Percentiles rank a stretch among this genome's conserved stretches.
Conservation (phyloP, 2,888 invertebrate species). For the Drosophila falleni region DNA sequence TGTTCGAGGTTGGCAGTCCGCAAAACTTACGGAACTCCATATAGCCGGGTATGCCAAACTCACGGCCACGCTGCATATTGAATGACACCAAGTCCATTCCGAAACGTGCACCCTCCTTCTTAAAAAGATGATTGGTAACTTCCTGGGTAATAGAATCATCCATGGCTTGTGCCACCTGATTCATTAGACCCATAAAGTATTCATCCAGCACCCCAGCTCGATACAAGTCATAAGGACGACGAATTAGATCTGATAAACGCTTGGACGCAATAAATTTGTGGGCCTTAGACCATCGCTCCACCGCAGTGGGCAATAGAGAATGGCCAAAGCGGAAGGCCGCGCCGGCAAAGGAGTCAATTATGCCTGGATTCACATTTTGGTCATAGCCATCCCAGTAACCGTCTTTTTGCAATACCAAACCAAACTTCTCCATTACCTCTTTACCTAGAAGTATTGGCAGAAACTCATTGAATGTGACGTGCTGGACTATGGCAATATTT, state of each 20-base stretch:
- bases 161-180: constrained; percentile 97
- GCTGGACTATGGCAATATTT: constrained; percentile 94
- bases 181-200: constrained; percentile 96
- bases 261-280: constrained; percentile 97
- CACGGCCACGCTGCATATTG: constrained; percentile 96
- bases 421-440: constrained; percentile 96
- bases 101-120: constrained; percentile 90
- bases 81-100: constrained; percentile 96
- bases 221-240: constrained; percentile 95
- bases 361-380: constrained; percentile 93
- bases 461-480: constrained; percentile 96
- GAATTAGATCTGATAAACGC: constrained; percentile 93
- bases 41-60: constrained; percentile 96
- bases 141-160: constrained; percentile 96
- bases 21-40: constrained; percentile 97
- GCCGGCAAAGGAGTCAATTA: constrained; percentile 95
- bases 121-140: constrained; percentile 96
- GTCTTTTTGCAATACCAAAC: constrained; percentile 92
- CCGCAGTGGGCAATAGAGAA: constrained; percentile 94
- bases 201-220: constrained; percentile 96
- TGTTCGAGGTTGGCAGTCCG: constrained; percentile 91
- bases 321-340: constrained; percentile 97
- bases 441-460: constrained; percentile 95
- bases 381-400: constrained; percentile 89
- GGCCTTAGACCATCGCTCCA: constrained; percentile 97